Evolutionary conservation across 2,113 vertebrate species (phyloP).

Genomic region (Pelodiscus sinensis): DNA sequence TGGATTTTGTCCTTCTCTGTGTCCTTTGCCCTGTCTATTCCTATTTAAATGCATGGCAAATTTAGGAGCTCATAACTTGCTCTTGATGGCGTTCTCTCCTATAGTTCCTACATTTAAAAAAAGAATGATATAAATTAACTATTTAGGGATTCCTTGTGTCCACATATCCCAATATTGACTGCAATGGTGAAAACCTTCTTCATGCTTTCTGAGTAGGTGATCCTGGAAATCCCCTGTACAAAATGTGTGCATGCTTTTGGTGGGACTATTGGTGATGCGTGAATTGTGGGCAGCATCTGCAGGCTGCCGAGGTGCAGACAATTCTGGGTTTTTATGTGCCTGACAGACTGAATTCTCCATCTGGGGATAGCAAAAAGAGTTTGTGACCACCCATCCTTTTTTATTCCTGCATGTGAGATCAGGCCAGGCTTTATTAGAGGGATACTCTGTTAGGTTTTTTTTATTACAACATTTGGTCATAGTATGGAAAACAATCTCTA

Average conservation of each 20-base stretch:
- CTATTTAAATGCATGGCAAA: not conserved
- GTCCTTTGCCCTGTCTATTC: not conserved
- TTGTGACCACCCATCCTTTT: not conserved
- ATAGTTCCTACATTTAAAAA: not conserved
- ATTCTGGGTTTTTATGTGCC: too few species aligned
- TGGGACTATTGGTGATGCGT: not conserved
- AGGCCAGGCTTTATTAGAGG: not conserved
- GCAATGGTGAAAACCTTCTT: not conserved
- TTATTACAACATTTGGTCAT: not conserved
- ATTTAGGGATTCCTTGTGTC: not conserved
- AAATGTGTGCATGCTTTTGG: not conserved
- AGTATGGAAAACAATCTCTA: not conserved
- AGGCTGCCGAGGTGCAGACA: not conserved
- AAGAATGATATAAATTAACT: not conserved
- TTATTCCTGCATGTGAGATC: not conserved
- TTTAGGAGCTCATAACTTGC: not conserved
- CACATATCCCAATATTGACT: not conserved
- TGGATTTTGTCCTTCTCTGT: not conserved
- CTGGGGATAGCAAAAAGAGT: too few species aligned
- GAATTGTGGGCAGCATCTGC: not conserved
- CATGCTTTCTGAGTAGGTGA: not conserved
- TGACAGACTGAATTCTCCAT: too few species aligned
- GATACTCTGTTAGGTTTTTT: not conserved
- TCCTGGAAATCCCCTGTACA: not conserved
- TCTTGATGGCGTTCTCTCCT: not conserved